phyloP scores from a whole-genome alignment of 2,888 invertebrate genomes.

The Rhagonycha lutea region DNA sequence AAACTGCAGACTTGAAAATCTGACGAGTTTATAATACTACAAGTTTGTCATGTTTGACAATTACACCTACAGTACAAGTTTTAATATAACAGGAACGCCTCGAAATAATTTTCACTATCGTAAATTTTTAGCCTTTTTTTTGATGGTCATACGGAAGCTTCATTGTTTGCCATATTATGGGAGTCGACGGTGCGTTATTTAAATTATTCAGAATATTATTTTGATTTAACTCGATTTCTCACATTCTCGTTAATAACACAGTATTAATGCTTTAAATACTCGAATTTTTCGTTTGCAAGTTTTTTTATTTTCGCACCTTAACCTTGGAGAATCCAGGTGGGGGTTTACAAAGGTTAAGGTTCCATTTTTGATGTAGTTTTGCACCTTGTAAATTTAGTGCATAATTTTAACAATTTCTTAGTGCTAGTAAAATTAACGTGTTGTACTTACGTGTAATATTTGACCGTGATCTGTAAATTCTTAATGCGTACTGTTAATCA shows the following conservation, averaged over 20 bases:
- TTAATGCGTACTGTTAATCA: conserved; percentile 15
- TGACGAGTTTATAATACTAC: conserved; percentile 19
- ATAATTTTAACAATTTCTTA: background rate
- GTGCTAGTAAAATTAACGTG: background rate
- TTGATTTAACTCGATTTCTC: background rate
- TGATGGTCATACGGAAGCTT: background rate
- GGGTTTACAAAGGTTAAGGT: background rate
- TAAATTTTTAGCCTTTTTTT: background rate
- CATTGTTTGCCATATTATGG: background rate
- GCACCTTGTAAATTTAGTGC: background rate
- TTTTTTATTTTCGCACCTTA: background rate
- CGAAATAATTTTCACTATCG: background rate
- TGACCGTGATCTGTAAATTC: conserved; percentile 17
- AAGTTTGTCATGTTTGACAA: conserved; percentile 20
- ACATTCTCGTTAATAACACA: background rate
- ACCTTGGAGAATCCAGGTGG: background rate
- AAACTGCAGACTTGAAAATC: conserved; percentile 29
- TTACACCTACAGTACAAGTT: conserved; percentile 30
- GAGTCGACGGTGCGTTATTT: background rate
- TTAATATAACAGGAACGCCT: conserved; percentile 20
- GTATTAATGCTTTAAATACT: background rate
- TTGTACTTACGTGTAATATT: conserved; percentile 21
- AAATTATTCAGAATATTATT: background rate
- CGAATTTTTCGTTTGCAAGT: background rate
- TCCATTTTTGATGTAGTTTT: background rate